Evolutionary conservation across 2,797 vertebrate genomes (phyloP).

Genomic region (Merluccius polli): DNA sequence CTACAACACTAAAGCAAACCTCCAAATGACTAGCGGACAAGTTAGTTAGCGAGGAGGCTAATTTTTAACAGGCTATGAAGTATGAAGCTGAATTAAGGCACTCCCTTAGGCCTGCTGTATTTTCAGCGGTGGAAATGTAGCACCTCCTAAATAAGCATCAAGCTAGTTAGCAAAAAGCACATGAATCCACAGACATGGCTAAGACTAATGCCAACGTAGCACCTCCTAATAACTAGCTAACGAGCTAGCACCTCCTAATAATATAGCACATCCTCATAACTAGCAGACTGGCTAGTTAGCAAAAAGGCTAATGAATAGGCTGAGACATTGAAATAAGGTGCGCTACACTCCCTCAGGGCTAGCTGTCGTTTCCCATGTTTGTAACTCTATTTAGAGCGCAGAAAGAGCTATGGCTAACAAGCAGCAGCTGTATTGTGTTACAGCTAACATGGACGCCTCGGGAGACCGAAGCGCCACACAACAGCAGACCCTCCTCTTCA

Average conservation of each 20-base stretch:
- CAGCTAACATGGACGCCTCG: not conserved
- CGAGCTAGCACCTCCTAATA: not conserved
- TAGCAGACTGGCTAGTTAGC: not conserved
- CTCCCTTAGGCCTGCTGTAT: not conserved
- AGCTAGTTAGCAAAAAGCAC: no score
- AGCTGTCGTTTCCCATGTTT: not conserved
- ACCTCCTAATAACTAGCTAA: not conserved
- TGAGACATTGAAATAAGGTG: not conserved
- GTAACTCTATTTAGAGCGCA: not conserved
- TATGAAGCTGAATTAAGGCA: not conserved
- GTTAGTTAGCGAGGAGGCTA: not conserved
- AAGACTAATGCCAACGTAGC: not conserved
- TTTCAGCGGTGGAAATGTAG: not conserved
- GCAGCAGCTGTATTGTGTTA: not conserved
- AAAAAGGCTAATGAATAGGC: not conserved
- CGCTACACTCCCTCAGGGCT: no score
- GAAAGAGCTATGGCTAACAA: no score
- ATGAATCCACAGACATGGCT: not conserved
- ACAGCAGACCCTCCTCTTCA: no score
- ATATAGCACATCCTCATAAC: not conserved
- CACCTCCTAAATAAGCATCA: not conserved
- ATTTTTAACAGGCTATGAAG: not conserved
- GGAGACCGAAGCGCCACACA: not conserved
- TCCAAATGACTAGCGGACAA: not conserved
- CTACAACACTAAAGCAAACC: not conserved